phyloP scores from a whole-genome alignment of 2,113 vertebrate genomes.

The Typhlomys cinereus region DNA sequence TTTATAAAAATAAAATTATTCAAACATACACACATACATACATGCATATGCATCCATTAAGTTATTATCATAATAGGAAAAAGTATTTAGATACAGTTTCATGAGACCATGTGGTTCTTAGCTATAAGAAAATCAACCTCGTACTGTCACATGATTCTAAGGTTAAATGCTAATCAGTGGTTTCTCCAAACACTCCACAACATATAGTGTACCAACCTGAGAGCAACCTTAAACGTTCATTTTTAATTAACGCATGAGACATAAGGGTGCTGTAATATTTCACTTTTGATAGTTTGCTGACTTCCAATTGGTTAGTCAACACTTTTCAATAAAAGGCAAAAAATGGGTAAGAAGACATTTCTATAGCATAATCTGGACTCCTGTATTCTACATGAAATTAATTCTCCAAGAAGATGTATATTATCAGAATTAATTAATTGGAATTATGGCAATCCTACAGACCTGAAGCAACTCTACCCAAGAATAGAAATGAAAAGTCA shows the following conservation, averaged over 20 bases:
- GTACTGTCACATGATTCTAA: not conserved
- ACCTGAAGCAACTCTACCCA: not conserved
- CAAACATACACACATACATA: not conserved
- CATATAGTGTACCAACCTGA: not conserved
- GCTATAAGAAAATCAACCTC: not conserved
- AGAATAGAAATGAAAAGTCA: not conserved
- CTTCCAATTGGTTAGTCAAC: not conserved
- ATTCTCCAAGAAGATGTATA: not conserved
- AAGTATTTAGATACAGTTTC: not conserved
- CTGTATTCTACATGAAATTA: not conserved
- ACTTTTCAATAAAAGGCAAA: constrained; percentile 32
- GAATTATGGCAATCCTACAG: not conserved
- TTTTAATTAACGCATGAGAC: not conserved
- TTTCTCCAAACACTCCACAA: not conserved
- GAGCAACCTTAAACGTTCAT: not conserved
- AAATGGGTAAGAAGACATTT: constrained; percentile 24
- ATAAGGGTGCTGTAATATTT: not conserved
- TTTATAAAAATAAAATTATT: not conserved
- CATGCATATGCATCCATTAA: not conserved
- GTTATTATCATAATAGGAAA: not conserved
- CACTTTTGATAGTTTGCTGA: not conserved
- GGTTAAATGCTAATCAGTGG: not conserved
- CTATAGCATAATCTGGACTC: not conserved
- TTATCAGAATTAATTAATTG: not conserved
- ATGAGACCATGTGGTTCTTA: not conserved